phyloP scores from a whole-genome alignment of 2,797 vertebrate species.

The Diplodus sargus region DNA sequence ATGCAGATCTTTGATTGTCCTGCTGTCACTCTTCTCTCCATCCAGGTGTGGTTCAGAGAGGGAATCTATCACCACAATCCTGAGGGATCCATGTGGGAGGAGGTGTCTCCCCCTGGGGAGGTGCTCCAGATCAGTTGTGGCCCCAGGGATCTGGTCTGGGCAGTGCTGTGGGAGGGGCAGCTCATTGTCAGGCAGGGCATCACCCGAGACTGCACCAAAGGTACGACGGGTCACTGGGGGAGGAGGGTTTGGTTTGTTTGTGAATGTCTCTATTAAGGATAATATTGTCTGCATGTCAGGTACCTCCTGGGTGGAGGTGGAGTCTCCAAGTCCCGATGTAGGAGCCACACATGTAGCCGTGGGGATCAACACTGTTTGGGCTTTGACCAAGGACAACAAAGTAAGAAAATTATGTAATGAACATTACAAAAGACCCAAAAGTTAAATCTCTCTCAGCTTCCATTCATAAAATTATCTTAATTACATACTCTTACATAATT shows the following conservation, averaged over 20 bases:
- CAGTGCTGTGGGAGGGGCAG: conserved; percentile 96
- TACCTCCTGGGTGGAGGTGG: conserved; percentile 89
- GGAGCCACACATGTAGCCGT: conserved; percentile 91
- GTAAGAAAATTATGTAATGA: conserved; percentile 79
- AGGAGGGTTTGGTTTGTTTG: not conserved
- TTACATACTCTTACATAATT: not conserved
- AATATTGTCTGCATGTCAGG: conserved; percentile 66
- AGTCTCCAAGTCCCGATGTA: conserved; percentile 90
- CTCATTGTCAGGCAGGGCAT: conserved; percentile 95
- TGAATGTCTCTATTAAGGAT: conserved; percentile 1
- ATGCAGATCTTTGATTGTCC: not conserved
- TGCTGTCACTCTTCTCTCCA: not conserved
- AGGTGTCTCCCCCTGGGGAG: conserved; percentile 90
- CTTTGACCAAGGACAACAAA: conserved; percentile 94
- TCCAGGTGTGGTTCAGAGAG: conserved; percentile 95
- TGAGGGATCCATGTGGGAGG: conserved; percentile 92
- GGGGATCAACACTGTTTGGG: conserved; percentile 95
- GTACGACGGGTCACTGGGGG: conserved; percentile 69
- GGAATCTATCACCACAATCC: conserved; percentile 91
- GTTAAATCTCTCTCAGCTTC: not conserved
- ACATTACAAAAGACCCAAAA: not conserved
- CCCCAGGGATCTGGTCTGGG: conserved; percentile 94
- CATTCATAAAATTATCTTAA: not conserved
- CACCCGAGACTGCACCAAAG: conserved; percentile 90
- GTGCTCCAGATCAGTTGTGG: conserved; percentile 98